A percentile compares a stretch with the other conserved stretches of the same genome.
Evolutionary conservation across 2,797 vertebrate genomes (phyloP).

Genomic region (Spondyliosoma cantharus): DNA sequence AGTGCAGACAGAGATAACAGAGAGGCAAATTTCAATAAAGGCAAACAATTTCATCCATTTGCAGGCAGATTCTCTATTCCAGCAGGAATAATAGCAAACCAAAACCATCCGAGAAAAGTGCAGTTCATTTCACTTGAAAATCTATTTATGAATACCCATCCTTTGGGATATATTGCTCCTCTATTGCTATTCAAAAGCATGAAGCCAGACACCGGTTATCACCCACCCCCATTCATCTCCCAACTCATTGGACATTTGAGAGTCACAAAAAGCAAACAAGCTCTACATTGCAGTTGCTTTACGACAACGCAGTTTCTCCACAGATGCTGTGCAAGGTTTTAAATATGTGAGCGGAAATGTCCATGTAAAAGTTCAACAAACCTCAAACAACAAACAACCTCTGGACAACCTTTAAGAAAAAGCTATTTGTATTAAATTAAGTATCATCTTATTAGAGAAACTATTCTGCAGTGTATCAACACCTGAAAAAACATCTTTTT

Average conservation of each 20-base stretch:
- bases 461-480: neutral
- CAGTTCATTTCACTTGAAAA: constrained; percentile 39
- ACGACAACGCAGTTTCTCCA: too few relatives aligned
- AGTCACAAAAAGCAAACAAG: constrained; percentile 29
- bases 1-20: constrained; percentile 32
- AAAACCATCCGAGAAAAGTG: constrained; percentile 33
- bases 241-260: constrained; percentile 11
- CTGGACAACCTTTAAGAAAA: neutral
- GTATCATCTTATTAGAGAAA: neutral
- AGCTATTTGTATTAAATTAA: neutral
- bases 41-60: constrained; percentile 47
- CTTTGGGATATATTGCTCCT: constrained; percentile 33
- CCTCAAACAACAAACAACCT: neutral
- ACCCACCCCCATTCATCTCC: constrained; percentile 2
- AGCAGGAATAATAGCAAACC: constrained; percentile 14
- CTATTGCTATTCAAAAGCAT: constrained; percentile 27
- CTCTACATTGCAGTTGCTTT: neutral
- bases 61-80: constrained; percentile 27
- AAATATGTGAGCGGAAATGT: neutral
- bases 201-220: constrained; percentile 32
- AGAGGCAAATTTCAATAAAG: constrained; percentile 50
- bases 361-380: neutral
- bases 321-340: neutral
- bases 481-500: neutral
- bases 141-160: constrained; percentile 46